Conservation (phyloP, 2,797 vertebrate genomes). For the Mycteria americana region DNA sequence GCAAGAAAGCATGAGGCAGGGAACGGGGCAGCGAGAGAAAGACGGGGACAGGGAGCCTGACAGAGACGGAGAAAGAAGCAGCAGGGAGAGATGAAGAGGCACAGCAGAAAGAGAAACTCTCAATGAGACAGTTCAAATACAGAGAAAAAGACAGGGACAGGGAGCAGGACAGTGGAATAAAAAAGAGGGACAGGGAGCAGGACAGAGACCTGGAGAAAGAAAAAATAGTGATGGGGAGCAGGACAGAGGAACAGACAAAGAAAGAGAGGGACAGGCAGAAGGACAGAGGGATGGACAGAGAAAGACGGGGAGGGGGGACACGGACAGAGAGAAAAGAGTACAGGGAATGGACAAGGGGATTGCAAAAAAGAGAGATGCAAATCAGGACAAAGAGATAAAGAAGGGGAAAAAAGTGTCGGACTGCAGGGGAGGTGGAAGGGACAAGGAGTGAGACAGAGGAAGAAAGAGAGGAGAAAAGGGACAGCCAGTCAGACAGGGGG, state of each 20-base stretch:
- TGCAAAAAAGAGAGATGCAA: neutral
- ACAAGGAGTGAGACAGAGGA: neutral
- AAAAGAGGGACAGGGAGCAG: too few relatives aligned
- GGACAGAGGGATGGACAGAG: neutral
- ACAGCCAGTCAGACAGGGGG: neutral
- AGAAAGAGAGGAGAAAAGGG: too few relatives aligned
- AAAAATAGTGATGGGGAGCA: neutral
- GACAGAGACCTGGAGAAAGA: neutral
- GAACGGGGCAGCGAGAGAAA: neutral
- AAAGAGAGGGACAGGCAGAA: neutral
- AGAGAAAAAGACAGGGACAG: too few relatives aligned
- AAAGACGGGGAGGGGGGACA: neutral
- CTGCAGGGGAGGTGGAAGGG: neutral
- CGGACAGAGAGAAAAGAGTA: neutral
- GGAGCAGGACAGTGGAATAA: too few relatives aligned
- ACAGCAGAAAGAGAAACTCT: neutral
- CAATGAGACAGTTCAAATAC: too few relatives aligned
- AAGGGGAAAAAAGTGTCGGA: neutral
- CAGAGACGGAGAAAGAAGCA: neutral
- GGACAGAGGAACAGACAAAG: neutral
- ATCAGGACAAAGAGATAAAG: neutral
- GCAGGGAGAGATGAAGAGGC: neutral
- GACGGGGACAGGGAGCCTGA: neutral
- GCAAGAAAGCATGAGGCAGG: too few relatives aligned
- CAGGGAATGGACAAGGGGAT: neutral